These are phyloP conservation scores for Ectropis grisescens DNA, from an alignment of 1,140 invertebrate genomes.

Conservation along the genomic window DNA sequence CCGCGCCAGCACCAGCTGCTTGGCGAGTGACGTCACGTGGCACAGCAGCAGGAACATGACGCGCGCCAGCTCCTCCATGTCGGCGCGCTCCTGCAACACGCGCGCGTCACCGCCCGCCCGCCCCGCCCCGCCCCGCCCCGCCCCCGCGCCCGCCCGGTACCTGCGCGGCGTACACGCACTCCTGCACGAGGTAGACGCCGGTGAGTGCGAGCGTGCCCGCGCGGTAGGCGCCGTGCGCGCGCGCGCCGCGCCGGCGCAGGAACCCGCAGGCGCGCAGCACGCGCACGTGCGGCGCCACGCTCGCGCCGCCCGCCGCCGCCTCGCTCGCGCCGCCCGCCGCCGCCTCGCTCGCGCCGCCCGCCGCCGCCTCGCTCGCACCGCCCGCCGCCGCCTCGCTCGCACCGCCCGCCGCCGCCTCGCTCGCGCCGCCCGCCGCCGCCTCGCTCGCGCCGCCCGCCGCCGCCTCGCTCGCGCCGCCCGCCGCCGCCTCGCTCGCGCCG, in stretches of 20 bases:
- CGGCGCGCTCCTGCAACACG: constrained; percentile 18
- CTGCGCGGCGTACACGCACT: constrained; percentile 32
- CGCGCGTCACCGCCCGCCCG: too few relatives aligned
- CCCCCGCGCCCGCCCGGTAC: background rate
- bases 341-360: too few relatives aligned
- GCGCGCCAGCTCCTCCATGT: constrained; percentile 38
- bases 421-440: too few relatives aligned
- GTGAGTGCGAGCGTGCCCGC: constrained; percentile 17
- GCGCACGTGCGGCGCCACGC: constrained; percentile 14
- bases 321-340: too few relatives aligned
- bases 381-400: too few relatives aligned
- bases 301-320: too few relatives aligned
- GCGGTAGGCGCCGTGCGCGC: constrained; percentile 20
- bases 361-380: too few relatives aligned
- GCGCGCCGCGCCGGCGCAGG: constrained; percentile 8
- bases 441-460: too few relatives aligned
- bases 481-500: too few relatives aligned
- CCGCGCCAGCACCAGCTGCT: constrained; percentile 38
- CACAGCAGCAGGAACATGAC: constrained; percentile 53
- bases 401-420: too few relatives aligned
- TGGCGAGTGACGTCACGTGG: constrained; percentile 40
- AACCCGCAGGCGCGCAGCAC: constrained; percentile 16
- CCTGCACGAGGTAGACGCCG: constrained; percentile 27
- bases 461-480: too few relatives aligned
- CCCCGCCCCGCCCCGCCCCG: too few relatives aligned